Base-by-base conservation (phyloP, 1,140 invertebrate species). In the Tachypleus tridentatus region DNA sequence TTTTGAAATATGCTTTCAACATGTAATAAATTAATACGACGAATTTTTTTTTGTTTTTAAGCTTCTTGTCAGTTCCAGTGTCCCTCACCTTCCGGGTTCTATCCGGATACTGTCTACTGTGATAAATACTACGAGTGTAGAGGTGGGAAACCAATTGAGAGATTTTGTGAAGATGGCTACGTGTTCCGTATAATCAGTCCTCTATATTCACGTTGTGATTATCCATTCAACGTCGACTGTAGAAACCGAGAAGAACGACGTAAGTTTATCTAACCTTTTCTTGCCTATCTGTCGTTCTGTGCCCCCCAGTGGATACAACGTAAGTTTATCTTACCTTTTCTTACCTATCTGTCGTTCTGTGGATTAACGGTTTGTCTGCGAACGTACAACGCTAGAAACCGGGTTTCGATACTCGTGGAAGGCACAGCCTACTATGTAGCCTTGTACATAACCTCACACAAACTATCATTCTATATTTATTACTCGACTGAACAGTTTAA, bases 81-180 rank as follows among this genome's bases (percentile, higher is more conserved):
- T 8, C 63, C 66, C 3, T 61, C 63, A 48, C 51, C 83, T 62
- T 85, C 84, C 67, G 88, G 89, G 10, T 89, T 82, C 75, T 91
- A 85, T 77, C 80, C 87, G 1, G 87, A 91, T 76, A 79, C 79
- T 3, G 80, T 83, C 68, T 87, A 91, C 74, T 91, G 89, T 74
- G 89, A 92, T 77, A 82, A 88, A 54, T 91, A 89, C 74, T 89
- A 88, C 73, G 82, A 82, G 71, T 91, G 88, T 76, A 76, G 79
- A 61, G 82, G 86, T 75, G 83, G 88, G 0, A 59, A 60, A 5
- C 82, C 84, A 53, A 71, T 84, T 6, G 81, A 85, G 67, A 84
- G 82, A 69, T 76, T 91, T 4, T 91, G 89, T 75, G 86, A 87
- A 4, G 89, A 91, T 72, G 89, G 89, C 4, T 79, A 91, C 10